phyloP scores from a whole-genome alignment of 2,797 vertebrate species.

The Phoeniculus purpureus region DNA sequence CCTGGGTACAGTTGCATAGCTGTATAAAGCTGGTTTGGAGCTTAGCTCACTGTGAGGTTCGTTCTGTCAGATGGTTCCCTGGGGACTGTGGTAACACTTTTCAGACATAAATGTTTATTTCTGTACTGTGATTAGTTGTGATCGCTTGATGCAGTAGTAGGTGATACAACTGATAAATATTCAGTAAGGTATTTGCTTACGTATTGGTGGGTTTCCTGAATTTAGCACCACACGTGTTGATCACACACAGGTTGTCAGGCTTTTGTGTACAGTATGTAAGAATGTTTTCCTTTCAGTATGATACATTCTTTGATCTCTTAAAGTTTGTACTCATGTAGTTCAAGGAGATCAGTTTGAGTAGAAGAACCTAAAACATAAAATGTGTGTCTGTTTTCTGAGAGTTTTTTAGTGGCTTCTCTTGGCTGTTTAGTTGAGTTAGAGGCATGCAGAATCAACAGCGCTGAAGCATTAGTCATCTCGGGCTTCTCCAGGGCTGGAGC shows the following conservation, averaged over 20 bases:
- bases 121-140: neutral
- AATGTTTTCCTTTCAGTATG: neutral
- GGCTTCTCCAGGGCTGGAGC: neutral
- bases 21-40: neutral
- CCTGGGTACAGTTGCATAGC: neutral
- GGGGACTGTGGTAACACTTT: accelerated
- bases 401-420: neutral
- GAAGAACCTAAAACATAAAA: neutral
- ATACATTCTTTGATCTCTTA: no score
- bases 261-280: neutral
- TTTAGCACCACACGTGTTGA: neutral
- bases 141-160: neutral
- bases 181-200: neutral
- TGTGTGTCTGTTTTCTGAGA: neutral
- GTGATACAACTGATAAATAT: neutral
- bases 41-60: no score
- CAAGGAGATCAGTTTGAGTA: neutral
- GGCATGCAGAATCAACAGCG: neutral
- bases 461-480: neutral
- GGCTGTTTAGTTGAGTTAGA: neutral
- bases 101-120: neutral
- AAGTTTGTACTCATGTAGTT: no score
- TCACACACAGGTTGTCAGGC: neutral
- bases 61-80: no score
- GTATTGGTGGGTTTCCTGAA: neutral